Conservation (phyloP, 2,113 vertebrate genomes). For the Neodontobutis hainanensis region DNA sequence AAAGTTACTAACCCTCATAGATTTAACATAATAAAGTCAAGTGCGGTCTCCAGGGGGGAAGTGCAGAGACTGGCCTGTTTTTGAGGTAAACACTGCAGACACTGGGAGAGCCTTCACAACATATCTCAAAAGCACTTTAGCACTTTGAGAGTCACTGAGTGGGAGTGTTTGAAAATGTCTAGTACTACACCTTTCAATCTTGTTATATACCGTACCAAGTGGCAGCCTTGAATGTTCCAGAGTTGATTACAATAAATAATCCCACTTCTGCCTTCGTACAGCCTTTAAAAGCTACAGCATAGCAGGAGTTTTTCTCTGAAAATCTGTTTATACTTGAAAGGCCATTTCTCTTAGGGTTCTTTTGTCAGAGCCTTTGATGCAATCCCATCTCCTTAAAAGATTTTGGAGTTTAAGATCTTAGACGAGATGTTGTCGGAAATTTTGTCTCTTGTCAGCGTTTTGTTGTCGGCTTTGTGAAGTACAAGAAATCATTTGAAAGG, state of each 20-base stretch:
- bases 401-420: background rate
- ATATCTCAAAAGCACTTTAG: slow-evolving; percentile 9
- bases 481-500: background rate
- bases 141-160: slow-evolving; percentile 1
- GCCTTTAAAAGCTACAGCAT: background rate
- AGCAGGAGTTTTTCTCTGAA: background rate
- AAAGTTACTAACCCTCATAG: background rate
- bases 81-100: background rate
- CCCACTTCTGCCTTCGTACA: background rate
- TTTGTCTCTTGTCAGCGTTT: background rate
- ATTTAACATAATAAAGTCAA: slow-evolving; percentile 9
- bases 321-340: slow-evolving; percentile 28
- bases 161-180: background rate
- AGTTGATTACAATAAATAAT: slow-evolving; percentile 5
- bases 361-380: background rate
- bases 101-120: background rate
- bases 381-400: background rate
- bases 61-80: background rate
- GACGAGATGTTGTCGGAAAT: background rate
- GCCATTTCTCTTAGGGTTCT: background rate
- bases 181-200: background rate
- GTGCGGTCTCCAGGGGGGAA: background rate
- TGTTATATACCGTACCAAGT: background rate
- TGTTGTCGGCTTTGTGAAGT: background rate
- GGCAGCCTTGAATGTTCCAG: background rate